Evolutionary conservation across 2,113 vertebrate species (phyloP), one percentile per base, ranked within the genome.

Genomic region (Panthera tigris): DNA sequence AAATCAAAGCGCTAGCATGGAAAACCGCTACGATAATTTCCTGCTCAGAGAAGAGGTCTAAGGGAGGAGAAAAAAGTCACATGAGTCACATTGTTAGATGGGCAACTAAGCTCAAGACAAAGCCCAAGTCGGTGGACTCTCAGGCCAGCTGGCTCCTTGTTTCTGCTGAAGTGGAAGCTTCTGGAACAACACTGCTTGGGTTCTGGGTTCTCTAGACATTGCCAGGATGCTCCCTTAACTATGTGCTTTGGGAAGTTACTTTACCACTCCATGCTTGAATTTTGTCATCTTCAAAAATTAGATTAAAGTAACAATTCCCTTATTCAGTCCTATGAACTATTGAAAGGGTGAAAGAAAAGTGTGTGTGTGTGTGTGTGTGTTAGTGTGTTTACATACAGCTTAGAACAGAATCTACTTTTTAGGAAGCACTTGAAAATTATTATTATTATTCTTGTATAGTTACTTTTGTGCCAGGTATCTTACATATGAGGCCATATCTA

Each of bases 251-350:
- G 81, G 81, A 82, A 84, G 33, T 81, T 45, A 81, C 14, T 74
- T 79, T 25, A 74, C 15, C 31, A 4, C 14, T 73, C 31, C 11
- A 11, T 14, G 15, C 48, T 29, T 95, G 19, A 82, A 66, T 63
- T 68, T 94, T 52, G 33, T 87, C n/a, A 52, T 52, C 78, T 82
- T 85, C 82, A 92, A 94, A 95, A 89, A 39, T 7, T 31, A 10
- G 19, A 55, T 73, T 50, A 71, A 92, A 88, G 36, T 52, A 84
- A 50, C 7, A n/a, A 55, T 29, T 83, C 16, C 33, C 3, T 96
- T 52, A n/a, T 18, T 9, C 19, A 8, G 11, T 55, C 74, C 23
- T 63, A 39, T 50, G 94, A 81, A 91, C 41, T 93, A 55, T 1
- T 55, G 55, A 83, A 9, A 91, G 16, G 13, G 36, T 91, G n/a